These are phyloP conservation scores for Linepithema humile DNA, from an alignment of 1,140 invertebrate species.

Conservation along the genomic window DNA sequence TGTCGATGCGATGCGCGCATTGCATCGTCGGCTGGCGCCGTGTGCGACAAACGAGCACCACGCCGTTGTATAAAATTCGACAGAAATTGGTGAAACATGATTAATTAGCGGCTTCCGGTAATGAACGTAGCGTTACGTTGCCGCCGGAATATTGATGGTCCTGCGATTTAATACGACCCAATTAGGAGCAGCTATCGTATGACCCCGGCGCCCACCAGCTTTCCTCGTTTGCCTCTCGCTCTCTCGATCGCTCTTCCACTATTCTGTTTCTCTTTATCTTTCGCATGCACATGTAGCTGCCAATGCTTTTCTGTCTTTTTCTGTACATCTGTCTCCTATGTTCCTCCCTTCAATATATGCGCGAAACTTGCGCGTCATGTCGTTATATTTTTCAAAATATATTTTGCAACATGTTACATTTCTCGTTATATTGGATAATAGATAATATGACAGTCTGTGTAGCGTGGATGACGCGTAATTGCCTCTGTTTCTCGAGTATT, in stretches of 20 bases:
- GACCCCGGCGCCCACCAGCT: background rate
- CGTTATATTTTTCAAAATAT: constrained; percentile 39
- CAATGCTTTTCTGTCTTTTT: background rate
- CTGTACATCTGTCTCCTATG: background rate
- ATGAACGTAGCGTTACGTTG: constrained; percentile 58
- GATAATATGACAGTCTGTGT: constrained; percentile 20
- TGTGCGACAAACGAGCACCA: constrained; percentile 45
- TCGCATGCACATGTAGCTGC: background rate
- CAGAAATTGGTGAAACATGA: constrained; percentile 59
- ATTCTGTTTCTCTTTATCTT: background rate
- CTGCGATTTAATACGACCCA: constrained; percentile 63
- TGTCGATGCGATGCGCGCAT: background rate
- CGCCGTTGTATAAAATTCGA: constrained; percentile 61
- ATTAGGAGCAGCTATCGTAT: constrained; percentile 61
- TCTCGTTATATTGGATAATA: constrained; percentile 34
- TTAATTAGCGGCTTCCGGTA: constrained; percentile 66
- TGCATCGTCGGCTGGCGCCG: constrained; percentile 4
- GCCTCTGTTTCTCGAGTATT: constrained; percentile 36
- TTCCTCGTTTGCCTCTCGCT: background rate
- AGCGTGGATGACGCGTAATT: constrained; percentile 45
- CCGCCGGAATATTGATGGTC: constrained; percentile 59
- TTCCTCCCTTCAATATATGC: background rate
- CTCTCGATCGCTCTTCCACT: background rate
- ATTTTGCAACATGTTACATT: constrained; percentile 14
- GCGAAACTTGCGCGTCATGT: background rate